Evolutionary conservation across 1,140 invertebrate genomes (phyloP), one percentile per base, ranked within the genome.

Genomic region (Brachionus sp.): DNA sequence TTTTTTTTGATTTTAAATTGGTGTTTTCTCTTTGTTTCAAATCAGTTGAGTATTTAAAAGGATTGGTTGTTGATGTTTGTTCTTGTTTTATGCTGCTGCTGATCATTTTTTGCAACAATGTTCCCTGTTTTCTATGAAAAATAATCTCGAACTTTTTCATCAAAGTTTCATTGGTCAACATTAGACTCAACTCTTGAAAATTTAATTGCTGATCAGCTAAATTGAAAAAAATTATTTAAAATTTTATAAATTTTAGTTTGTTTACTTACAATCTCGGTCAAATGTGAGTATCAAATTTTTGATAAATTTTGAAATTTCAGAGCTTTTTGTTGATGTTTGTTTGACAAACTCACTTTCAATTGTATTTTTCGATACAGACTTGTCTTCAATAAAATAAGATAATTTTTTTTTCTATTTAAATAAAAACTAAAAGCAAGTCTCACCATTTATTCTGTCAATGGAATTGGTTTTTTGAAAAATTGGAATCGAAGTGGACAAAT

Each of bases 1-100:
- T 80, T 66, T 80, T 80, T 23, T 80, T 80, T 80, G 77, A 80
- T 37, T 80, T 80, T 80, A 80, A 80, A 37, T 80, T 80, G 2
- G 37, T 80, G 13, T 80, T 80, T 57, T 80, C 39, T 62, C 25
- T 75, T 13, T 46, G 39, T 23, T 75, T 75, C 29, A 46, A 13
- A 46, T 44, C 39, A 57, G 5, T 57, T 10, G 10, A 29, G 44
- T 25, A 6, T 29, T 23, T 75, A 12, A 46, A 12, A 4, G 42
- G 37, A 12, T 13, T 37, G 33, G 39, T 35, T 78, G 44, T 46
- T 44, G 75, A 33, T 13, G 23, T 46, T 46, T 9, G 50, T 16
- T 57, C 10, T 6, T 0, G 6, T 13, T 64, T 25, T 39, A 23
- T 66, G 77, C 7, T 62, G 16, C 35, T 80, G 16, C n/a, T 42